Evolutionary conservation across 2,888 invertebrate genomes (phyloP).

Genomic region (Drosophila infuscata): DNA sequence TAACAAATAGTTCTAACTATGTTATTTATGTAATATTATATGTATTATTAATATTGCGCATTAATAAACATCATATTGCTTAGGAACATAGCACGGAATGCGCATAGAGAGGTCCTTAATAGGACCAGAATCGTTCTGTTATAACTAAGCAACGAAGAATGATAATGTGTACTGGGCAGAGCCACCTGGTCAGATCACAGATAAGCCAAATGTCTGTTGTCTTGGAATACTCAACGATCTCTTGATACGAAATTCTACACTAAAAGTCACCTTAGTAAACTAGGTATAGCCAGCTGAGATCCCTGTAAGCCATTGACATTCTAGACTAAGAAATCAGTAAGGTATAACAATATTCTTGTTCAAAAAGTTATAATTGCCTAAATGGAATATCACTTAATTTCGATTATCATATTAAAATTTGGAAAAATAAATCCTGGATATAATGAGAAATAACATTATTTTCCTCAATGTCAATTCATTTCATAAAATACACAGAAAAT

Average conservation of each 20-base stretch:
- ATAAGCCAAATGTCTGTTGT: not conserved
- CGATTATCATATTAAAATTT: not conserved
- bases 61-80: not conserved
- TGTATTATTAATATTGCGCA: not conserved
- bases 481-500: not conserved
- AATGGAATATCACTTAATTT: too few species aligned
- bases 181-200: not conserved
- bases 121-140: not conserved
- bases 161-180: not conserved
- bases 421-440: not conserved
- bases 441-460: not conserved
- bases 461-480: not conserved
- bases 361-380: too few species aligned
- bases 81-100: not conserved
- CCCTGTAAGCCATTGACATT: not conserved
- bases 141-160: not conserved
- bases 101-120: not conserved
- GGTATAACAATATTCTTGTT: too few species aligned
- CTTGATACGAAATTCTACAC: not conserved
- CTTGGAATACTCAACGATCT: not conserved
- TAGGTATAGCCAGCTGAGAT: not conserved
- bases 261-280: not conserved
- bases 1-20: not conserved
- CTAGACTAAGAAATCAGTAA: not conserved
- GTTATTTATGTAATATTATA: not conserved